Evolutionary conservation across 2,797 vertebrate genomes (phyloP).

Genomic region (Hoplostethus atlanticus): DNA sequence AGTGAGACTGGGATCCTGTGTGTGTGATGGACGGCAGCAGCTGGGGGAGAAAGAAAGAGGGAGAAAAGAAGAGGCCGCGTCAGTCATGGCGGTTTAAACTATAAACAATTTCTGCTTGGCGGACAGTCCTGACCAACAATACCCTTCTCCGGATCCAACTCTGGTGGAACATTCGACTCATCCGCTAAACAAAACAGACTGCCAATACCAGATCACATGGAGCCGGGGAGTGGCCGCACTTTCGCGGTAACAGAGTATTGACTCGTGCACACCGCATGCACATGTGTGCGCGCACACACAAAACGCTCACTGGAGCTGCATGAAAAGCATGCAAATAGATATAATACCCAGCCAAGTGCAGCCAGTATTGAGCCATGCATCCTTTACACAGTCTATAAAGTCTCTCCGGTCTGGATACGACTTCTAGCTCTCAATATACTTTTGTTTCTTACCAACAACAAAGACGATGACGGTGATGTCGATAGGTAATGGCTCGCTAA

Average conservation of each 20-base stretch:
- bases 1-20: conserved; percentile 55
- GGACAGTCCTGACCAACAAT: conserved; percentile 47
- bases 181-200: conserved; percentile 54
- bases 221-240: conserved; percentile 23
- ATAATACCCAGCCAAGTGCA: background rate
- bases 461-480: too few relatives aligned
- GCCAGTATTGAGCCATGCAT: conserved; percentile 4
- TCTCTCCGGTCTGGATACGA: background rate
- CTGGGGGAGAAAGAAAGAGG: conserved; percentile 55
- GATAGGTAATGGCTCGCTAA: too few relatives aligned
- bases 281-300: conserved; percentile 34
- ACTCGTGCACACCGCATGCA: conserved; percentile 62
- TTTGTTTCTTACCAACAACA: background rate
- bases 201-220: conserved; percentile 38
- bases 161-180: conserved; percentile 63
- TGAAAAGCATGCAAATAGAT: conserved; percentile 19
- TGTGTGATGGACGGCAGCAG: conserved; percentile 72
- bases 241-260: conserved; percentile 32
- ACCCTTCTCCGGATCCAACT: conserved; percentile 19
- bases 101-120: conserved; percentile 67
- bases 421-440: background rate
- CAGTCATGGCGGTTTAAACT: conserved; percentile 73
- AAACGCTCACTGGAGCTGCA: conserved; percentile 47
- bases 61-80: conserved; percentile 52
- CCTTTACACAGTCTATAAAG: conserved; percentile 18